Evolutionary conservation across 1,140 invertebrate genomes (phyloP), one percentile per base, ranked within the genome.

Genomic region (Leptopilina clavipes): DNA sequence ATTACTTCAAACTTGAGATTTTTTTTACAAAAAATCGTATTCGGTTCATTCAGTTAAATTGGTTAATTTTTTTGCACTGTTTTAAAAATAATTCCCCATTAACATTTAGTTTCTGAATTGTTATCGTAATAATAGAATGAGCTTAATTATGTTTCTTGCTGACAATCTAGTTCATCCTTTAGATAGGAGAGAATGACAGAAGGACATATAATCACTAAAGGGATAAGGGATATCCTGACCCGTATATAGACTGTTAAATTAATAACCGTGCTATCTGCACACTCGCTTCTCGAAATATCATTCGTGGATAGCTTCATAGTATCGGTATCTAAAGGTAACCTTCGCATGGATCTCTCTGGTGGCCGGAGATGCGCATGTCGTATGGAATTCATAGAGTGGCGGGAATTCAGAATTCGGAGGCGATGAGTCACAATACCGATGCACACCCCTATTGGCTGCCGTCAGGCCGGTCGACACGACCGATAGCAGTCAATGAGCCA

Each of bases 401-500:
- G 85, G 79, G 82, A 80, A 82, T 85, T 76, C 59, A 44, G 77
- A 74, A 78, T 78, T 71, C 65, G 70, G 72, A 73, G 73, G 71
- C 72, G 83, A 82, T 76, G 76, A 82, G 79, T 86, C 82, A 87
- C 85, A 87, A 87, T 88, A 81, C 82, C 81, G 79, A 81, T 78
- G 79, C 83, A 83, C 76, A 83, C 83, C 83, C 83, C 79, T 83
- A 75, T 86, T 86, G 86, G 83, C 54, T 75, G 79, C 81, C 82
- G 83, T 83, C 83, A 84, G 82, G 79, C 78, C 79, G 76, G 79
- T 79, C 84, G 80, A 86, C 83, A 84, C 78, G 79, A 82, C 79
- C 82, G 86, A 86, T 87, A 87, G 81, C 81, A 82, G 82, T 86
- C 82, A 82, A 87, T 88, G 84, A 79, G 83, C 83, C 84, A 83